A percentile compares a stretch with the other conserved stretches of the same genome.
phyloP scores from a whole-genome alignment of 2,113 vertebrate species.

The Ascaphus truei region DNA sequence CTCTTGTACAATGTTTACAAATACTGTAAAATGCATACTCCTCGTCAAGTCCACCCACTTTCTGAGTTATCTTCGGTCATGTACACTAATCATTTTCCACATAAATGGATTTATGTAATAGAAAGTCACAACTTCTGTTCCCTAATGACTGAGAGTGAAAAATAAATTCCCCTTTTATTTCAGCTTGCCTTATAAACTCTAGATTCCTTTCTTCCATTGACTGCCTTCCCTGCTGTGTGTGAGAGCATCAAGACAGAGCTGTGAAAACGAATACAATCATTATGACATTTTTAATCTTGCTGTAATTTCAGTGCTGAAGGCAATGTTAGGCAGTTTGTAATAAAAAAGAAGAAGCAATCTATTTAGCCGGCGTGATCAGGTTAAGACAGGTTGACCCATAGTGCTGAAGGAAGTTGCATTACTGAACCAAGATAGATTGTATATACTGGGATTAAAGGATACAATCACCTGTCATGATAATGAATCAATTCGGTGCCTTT shows the following conservation, averaged over 20 bases:
- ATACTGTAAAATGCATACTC: no score
- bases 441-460: background rate
- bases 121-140: background rate
- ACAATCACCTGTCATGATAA: background rate
- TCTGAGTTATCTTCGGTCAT: no score
- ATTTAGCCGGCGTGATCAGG: background rate
- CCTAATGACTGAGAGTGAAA: background rate
- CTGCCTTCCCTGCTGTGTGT: background rate
- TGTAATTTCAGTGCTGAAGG: conserved; percentile 7
- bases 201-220: background rate
- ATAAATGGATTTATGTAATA: background rate
- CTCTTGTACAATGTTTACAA: no score
- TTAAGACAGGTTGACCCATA: background rate
- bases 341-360: background rate
- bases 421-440: background rate
- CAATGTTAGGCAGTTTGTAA: background rate
- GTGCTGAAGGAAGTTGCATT: background rate
- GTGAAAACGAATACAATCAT: conserved; percentile 6
- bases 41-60: no score
- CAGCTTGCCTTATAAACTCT: background rate
- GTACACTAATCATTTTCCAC: no score
- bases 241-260: background rate
- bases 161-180: background rate
- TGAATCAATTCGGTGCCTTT: background rate
- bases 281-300: conserved; percentile 24